These are phyloP conservation scores for Perca fluviatilis DNA, from an alignment of 2,113 vertebrate genomes.

Conservation along the genomic window DNA sequence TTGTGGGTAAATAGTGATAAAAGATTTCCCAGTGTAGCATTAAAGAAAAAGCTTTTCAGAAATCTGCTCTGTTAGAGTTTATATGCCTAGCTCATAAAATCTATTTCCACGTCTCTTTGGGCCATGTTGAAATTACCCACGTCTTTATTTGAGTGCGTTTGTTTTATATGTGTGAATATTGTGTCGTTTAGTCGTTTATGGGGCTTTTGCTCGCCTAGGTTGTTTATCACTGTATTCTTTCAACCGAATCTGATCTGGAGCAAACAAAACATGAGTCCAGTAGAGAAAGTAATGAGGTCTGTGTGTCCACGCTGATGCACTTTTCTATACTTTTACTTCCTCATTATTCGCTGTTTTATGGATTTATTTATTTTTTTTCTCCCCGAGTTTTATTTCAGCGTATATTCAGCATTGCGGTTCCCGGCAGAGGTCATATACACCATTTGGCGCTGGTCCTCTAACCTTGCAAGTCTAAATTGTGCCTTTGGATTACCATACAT, in stretches of 20 bases:
- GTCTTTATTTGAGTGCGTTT: slow-evolving; percentile 76
- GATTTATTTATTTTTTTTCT: slow-evolving; percentile 36
- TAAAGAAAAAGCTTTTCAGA: slow-evolving; percentile 73
- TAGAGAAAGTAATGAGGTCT: slow-evolving; percentile 37
- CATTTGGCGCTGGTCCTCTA: slow-evolving; percentile 70
- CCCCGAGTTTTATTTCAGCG: slow-evolving; percentile 55
- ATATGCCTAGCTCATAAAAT: slow-evolving; percentile 74
- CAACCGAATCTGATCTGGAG: slow-evolving; percentile 44
- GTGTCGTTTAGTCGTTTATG: slow-evolving; percentile 72
- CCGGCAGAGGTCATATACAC: slow-evolving; percentile 68
- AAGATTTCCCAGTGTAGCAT: slow-evolving; percentile 71
- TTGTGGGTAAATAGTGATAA: slow-evolving; percentile 76
- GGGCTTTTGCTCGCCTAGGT: slow-evolving; percentile 48
- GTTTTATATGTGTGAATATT: slow-evolving; percentile 81
- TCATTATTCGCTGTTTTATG: slow-evolving; percentile 64
- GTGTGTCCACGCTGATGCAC: slow-evolving; percentile 42
- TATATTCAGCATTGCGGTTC: slow-evolving; percentile 67
- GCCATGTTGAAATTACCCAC: slow-evolving; percentile 72
- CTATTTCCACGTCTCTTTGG: slow-evolving; percentile 79
- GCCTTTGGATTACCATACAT: slow-evolving; percentile 80
- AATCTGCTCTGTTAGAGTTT: slow-evolving; percentile 74
- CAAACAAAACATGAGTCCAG: slow-evolving; percentile 46
- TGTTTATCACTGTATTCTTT: slow-evolving; percentile 67
- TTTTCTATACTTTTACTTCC: slow-evolving; percentile 48
- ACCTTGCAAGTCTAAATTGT: slow-evolving; percentile 78